Percentiles rank a stretch among this genome's conserved stretches.
Conservation (phyloP, 1,140 invertebrate genomes). For the Teleopsis dalmanni region DNA sequence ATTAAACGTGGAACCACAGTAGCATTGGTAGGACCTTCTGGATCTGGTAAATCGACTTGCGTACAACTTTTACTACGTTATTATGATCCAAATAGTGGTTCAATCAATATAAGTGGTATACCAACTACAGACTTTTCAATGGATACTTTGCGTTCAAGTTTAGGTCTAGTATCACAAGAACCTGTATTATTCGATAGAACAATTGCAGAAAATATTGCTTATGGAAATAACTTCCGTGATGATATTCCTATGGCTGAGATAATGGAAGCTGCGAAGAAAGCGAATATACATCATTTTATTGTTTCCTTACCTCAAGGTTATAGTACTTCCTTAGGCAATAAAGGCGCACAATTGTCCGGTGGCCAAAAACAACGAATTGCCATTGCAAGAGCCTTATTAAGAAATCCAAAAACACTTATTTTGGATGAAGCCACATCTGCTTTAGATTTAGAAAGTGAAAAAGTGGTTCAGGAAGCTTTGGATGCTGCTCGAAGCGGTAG, state of each 20-base stretch:
- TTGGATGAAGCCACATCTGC: slow-evolving; percentile 85
- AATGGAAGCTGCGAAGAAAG: slow-evolving; percentile 69
- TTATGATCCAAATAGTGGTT: slow-evolving; percentile 60
- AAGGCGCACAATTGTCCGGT: slow-evolving; percentile 67
- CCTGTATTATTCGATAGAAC: slow-evolving; percentile 80
- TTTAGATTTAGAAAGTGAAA: slow-evolving; percentile 70
- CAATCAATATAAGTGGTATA: slow-evolving; percentile 44
- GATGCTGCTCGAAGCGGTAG: slow-evolving; percentile 59
- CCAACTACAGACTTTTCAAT: slow-evolving; percentile 50
- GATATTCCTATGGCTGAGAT: slow-evolving; percentile 63
- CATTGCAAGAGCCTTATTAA: slow-evolving; percentile 69
- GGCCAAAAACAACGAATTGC: slow-evolving; percentile 78
- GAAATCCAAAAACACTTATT: slow-evolving; percentile 67
- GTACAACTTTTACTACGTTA: slow-evolving; percentile 71
- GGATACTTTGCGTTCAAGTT: slow-evolving; percentile 53
- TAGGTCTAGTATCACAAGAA: slow-evolving; percentile 73
- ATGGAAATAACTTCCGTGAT: slow-evolving; percentile 68
- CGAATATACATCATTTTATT: slow-evolving; percentile 86
- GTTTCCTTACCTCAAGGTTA: slow-evolving; percentile 71
- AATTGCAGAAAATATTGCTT: slow-evolving; percentile 81
- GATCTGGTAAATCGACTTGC: slow-evolving; percentile 81
- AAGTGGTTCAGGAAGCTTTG: slow-evolving; percentile 63
- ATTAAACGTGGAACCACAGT: slow-evolving; percentile 72
- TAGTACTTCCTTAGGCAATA: slow-evolving; percentile 64
- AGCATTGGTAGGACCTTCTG: slow-evolving; percentile 72